phyloP scores from a whole-genome alignment of 2,113 vertebrate genomes.

The Aegithalos caudatus region DNA sequence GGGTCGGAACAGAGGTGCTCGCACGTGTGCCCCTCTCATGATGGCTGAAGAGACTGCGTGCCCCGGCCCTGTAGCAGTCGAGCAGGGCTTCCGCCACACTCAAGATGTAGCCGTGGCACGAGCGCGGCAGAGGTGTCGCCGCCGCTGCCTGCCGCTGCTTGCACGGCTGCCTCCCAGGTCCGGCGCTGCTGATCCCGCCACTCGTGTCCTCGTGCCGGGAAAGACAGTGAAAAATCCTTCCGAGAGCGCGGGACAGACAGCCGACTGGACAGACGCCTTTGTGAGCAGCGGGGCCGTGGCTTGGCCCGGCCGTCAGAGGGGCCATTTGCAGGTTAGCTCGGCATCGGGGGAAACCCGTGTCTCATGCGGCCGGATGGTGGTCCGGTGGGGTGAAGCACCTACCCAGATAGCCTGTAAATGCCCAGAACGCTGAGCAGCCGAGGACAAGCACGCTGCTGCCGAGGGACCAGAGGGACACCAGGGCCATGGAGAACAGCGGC shows the following conservation, averaged over 20 bases:
- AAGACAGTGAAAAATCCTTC: too few relatives aligned
- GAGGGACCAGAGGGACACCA: conserved; percentile 79
- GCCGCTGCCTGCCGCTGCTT: too few relatives aligned
- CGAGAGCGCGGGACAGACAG: neutral
- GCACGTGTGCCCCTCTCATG: neutral
- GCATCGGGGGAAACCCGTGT: too few relatives aligned
- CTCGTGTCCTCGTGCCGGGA: neutral
- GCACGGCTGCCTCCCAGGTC: neutral
- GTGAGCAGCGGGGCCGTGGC: neutral
- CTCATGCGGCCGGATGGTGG: too few relatives aligned
- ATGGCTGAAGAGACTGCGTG: neutral
- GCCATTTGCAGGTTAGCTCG: too few relatives aligned
- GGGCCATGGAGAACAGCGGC: conserved; percentile 83
- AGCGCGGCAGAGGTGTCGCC: too few relatives aligned
- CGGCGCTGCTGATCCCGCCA: too few relatives aligned
- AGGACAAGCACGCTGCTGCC: conserved; percentile 64
- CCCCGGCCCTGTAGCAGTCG: neutral
- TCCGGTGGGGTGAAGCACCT: too few relatives aligned
- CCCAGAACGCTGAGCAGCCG: conserved; percentile 75
- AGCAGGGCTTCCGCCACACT: neutral
- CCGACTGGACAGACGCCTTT: neutral
- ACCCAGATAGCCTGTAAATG: too few relatives aligned
- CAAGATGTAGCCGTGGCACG: too few relatives aligned
- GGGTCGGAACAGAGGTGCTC: neutral
- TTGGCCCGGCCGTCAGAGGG: too few relatives aligned